phyloP scores from a whole-genome alignment of 2,113 vertebrate genomes.

The Delphinus delphis region DNA sequence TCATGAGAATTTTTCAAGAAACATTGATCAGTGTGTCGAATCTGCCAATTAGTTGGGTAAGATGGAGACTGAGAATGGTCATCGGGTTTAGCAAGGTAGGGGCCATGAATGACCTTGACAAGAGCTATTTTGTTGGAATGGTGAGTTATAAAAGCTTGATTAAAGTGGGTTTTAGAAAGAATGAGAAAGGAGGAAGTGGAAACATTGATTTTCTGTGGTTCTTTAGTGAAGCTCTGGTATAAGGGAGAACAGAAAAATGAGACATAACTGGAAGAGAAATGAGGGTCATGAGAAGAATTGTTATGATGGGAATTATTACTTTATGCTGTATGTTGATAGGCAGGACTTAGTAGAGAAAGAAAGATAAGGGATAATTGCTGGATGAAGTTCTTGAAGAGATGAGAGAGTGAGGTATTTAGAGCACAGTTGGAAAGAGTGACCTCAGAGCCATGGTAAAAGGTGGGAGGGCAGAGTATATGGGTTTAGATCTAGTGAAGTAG shows the following conservation, averaged over 20 bases:
- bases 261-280: neutral
- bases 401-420: neutral
- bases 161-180: neutral
- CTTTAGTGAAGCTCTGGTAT: neutral
- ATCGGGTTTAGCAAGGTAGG: neutral
- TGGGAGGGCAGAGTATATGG: neutral
- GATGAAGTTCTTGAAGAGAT: neutral
- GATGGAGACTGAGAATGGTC: neutral
- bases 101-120: neutral
- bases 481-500: neutral
- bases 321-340: neutral
- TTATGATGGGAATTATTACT: neutral
- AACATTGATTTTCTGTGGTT: neutral
- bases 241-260: neutral
- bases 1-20: neutral
- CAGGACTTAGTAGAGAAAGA: neutral
- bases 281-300: neutral
- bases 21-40: neutral
- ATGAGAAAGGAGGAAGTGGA: neutral
- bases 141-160: neutral
- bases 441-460: neutral
- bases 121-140: neutral
- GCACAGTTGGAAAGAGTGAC: neutral
- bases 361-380: neutral
- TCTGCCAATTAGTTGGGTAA: neutral